phyloP scores from a whole-genome alignment of 2,113 vertebrate genomes.

The Mirounga angustirostris region DNA sequence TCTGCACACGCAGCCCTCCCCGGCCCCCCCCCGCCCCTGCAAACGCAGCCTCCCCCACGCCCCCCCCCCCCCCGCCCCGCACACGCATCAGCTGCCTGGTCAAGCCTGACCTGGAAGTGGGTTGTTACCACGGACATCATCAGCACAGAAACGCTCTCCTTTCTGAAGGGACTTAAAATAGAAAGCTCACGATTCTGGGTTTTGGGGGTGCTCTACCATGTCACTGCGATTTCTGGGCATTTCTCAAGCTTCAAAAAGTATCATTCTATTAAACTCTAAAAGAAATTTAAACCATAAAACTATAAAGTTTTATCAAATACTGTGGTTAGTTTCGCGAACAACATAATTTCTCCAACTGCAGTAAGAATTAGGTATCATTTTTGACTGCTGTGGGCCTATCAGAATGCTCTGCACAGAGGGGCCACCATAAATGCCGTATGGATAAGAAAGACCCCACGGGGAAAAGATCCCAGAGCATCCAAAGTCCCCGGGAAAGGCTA shows the following conservation, averaged over 20 bases:
- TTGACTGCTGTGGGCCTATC: accelerated
- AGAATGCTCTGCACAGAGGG: accelerated
- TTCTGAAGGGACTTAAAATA: background rate
- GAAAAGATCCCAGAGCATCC: accelerated
- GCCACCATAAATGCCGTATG: accelerated
- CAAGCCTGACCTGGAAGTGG: background rate
- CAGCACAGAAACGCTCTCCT: accelerated
- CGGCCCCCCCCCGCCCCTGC: too few relatives aligned
- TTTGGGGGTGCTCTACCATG: accelerated
- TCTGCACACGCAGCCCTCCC: too few relatives aligned
- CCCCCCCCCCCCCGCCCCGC: background rate
- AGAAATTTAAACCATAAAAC: accelerated
- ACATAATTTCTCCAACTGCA: accelerated
- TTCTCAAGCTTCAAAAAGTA: background rate
- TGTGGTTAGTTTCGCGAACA: accelerated
- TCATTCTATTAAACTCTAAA: too few relatives aligned
- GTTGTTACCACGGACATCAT: accelerated
- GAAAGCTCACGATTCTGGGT: background rate
- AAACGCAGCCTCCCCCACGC: too few relatives aligned
- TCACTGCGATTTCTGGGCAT: accelerated
- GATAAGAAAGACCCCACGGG: background rate
- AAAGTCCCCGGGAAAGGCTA: accelerated
- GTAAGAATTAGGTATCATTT: accelerated
- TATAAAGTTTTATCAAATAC: accelerated
- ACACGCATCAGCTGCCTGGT: background rate